phyloP scores from a whole-genome alignment of 2,888 invertebrate species.

The Caprella mutica region DNA sequence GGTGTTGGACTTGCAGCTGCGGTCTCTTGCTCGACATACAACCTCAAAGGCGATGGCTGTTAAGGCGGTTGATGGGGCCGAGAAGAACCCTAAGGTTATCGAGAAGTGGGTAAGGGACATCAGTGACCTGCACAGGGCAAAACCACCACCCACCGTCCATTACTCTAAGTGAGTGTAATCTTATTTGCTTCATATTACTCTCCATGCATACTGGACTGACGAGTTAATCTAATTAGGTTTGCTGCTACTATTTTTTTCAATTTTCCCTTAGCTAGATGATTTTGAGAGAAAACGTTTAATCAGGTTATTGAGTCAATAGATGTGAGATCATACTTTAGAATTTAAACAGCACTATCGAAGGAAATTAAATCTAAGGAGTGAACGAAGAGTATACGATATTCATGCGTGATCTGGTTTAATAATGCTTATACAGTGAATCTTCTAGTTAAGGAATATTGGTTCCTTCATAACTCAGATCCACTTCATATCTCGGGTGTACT shows the following conservation, averaged over 20 bases:
- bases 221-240: neutral
- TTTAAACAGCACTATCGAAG: no score
- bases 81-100: conserved; percentile 74
- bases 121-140: conserved; percentile 77
- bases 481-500: no score
- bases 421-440: no score
- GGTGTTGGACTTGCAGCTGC: conserved; percentile 78
- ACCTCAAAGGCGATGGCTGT: conserved; percentile 52
- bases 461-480: no score
- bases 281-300: no score
- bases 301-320: no score
- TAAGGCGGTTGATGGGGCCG: conserved; percentile 68
- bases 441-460: no score
- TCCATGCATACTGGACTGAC: neutral
- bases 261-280: neutral
- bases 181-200: neutral
- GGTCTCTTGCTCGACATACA: conserved; percentile 58
- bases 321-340: no score
- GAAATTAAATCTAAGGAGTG: no score
- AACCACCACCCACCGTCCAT: conserved; percentile 71
- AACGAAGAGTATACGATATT: no score
- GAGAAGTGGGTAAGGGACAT: conserved; percentile 96
- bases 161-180: conserved; percentile 54
- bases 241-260: neutral
- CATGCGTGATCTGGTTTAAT: no score